phyloP scores from a whole-genome alignment of 2,113 vertebrate genomes.

The Abramis brama region DNA sequence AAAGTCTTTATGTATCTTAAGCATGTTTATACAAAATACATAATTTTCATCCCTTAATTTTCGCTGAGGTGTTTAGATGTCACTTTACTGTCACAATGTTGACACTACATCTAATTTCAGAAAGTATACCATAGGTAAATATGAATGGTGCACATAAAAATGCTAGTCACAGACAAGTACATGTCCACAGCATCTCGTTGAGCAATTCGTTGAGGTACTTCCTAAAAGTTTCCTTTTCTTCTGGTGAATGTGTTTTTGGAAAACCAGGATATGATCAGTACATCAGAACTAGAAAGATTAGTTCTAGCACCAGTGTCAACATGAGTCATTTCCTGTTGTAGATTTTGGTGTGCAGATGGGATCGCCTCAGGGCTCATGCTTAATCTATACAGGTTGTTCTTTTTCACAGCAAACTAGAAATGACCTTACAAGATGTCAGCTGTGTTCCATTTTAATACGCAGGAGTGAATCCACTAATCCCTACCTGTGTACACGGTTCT shows the following conservation, averaged over 20 bases:
- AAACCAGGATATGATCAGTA: constrained; percentile 21
- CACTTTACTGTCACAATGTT: not conserved
- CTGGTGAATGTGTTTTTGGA: not conserved
- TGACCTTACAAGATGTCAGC: constrained; percentile 55
- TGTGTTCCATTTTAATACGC: constrained; percentile 50
- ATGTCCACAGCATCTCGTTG: not conserved
- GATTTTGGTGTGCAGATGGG: not conserved
- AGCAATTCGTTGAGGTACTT: not conserved
- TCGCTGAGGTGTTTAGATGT: not conserved
- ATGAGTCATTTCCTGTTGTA: not conserved
- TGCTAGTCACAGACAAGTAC: not conserved
- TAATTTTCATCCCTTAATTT: not conserved
- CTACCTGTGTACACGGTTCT: constrained; percentile 19
- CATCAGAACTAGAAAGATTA: not conserved
- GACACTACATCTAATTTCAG: not conserved
- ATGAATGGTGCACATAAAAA: not conserved
- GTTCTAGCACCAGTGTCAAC: not conserved
- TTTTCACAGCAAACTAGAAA: constrained; percentile 27
- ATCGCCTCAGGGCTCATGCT: constrained; percentile 10
- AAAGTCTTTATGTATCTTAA: not conserved
- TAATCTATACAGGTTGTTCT: constrained; percentile 34
- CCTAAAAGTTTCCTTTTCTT: not conserved
- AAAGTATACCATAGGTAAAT: not conserved
- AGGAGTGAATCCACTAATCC: constrained; percentile 48
- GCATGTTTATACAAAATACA: not conserved